These are phyloP conservation scores for Rhincodon typus DNA, from an alignment of 2,797 vertebrate genomes.

Conservation along the genomic window DNA sequence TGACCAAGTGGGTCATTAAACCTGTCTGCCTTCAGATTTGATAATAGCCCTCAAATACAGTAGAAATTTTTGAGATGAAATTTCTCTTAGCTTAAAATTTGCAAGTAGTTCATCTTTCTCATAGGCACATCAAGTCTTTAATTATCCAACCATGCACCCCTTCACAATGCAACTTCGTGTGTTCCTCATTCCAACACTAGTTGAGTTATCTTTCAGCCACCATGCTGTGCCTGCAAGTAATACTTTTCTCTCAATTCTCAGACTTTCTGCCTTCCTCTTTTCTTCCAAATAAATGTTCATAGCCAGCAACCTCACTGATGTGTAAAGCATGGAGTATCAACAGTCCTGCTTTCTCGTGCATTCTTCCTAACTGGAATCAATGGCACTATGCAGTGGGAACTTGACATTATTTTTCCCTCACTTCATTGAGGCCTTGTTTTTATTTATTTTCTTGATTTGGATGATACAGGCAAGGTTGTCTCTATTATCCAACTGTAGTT, in stretches of 20 bases:
- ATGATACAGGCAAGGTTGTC: background rate
- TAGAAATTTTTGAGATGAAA: background rate
- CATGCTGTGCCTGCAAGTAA: background rate
- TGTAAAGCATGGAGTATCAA: background rate
- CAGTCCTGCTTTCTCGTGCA: background rate
- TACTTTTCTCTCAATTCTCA: background rate
- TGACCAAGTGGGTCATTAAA: background rate
- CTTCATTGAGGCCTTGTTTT: background rate
- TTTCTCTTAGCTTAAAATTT: background rate
- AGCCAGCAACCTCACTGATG: background rate
- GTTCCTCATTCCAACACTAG: background rate
- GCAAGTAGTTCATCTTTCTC: background rate
- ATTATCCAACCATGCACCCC: background rate
- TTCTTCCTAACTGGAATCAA: background rate
- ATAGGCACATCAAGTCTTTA: background rate
- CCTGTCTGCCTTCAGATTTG: background rate
- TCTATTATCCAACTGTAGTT: background rate
- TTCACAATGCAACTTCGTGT: background rate
- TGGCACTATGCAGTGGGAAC: background rate
- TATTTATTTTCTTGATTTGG: background rate
- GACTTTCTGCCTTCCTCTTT: background rate
- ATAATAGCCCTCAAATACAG: background rate
- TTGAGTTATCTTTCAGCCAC: background rate
- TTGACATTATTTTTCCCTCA: background rate
- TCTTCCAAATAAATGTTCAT: background rate